These are phyloP conservation scores for Callipepla squamata DNA, from an alignment of 2,113 vertebrate genomes.

Conservation along the genomic window DNA sequence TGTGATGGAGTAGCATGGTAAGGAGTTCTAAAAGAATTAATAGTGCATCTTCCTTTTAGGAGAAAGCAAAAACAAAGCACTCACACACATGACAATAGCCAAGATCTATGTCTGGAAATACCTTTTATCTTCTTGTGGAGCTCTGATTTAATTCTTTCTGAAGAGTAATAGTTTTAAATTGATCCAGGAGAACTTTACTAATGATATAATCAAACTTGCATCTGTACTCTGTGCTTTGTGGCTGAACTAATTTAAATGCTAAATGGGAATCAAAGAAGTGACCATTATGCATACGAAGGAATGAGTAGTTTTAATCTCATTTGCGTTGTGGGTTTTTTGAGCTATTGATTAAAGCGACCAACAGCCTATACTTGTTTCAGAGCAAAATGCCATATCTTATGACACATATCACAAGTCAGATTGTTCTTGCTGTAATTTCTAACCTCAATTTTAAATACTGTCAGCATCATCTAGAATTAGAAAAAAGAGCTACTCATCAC, in stretches of 20 bases:
- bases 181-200: conserved; percentile 13
- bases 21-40: background rate
- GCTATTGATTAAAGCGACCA: conserved; percentile 60
- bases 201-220: conserved; percentile 14
- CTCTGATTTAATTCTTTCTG: background rate
- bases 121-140: background rate
- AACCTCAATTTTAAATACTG: conserved; percentile 77
- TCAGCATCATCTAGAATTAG: conserved; percentile 77
- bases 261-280: conserved; percentile 19
- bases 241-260: conserved; percentile 47
- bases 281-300: conserved; percentile 14
- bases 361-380: conserved; percentile 60
- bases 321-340: conserved; percentile 54
- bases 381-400: conserved; percentile 65
- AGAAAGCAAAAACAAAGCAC: background rate
- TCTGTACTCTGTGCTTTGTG: background rate
- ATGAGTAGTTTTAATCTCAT: conserved; percentile 44
- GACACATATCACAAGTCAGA: conserved; percentile 70
- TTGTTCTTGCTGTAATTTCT: conserved; percentile 70
- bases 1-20: background rate
- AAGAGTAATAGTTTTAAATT: conserved; percentile 27
- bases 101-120: conserved; percentile 3
- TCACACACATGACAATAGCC: background rate
- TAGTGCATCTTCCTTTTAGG: background rate
- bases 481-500: conserved; percentile 75